Conservation (phyloP, 64 coral and sea anemone genomes). For the Exaiptasia diaphana region DNA sequence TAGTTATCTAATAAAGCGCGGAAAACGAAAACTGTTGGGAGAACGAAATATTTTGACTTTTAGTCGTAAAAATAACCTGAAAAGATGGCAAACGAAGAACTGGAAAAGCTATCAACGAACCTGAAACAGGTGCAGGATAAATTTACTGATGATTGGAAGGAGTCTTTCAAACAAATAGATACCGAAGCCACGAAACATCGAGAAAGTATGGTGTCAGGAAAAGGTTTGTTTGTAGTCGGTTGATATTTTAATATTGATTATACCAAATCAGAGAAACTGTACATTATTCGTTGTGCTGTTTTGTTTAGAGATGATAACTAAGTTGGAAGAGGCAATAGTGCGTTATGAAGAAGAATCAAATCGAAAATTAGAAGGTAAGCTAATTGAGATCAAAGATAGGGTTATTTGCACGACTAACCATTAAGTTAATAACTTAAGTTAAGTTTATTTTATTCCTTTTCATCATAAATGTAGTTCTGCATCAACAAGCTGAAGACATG, state of each 20-base stretch:
- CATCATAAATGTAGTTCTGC: conserved; percentile 11
- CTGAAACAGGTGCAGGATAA: conserved; percentile 52
- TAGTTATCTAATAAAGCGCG: not conserved
- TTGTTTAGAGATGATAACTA: conserved; percentile 13
- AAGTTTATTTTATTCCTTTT: not conserved
- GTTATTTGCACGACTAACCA: not conserved
- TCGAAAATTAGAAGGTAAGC: conserved; percentile 53
- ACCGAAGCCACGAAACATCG: not conserved
- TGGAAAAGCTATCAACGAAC: conserved; percentile 9
- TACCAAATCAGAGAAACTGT: too few species aligned
- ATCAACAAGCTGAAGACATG: conserved; percentile 41
- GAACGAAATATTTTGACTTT: not conserved
- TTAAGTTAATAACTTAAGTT: too few species aligned
- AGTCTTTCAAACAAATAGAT: not conserved
- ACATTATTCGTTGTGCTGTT: not conserved
- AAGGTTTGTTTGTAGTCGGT: conserved; percentile 13
- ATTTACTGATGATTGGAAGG: conserved; percentile 31
- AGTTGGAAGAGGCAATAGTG: conserved; percentile 38
- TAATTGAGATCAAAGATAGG: too few species aligned
- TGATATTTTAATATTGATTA: too few species aligned
- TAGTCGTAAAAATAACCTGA: not conserved
- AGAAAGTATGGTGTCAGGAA: not conserved
- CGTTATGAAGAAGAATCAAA: conserved; percentile 31
- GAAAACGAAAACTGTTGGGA: not conserved
- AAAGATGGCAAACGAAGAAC: conserved; percentile 30